A percentile compares a stretch with the other conserved stretches of the same genome.
These are phyloP conservation scores for Idaea dimidiata DNA, from an alignment of 2,888 invertebrate species.

Conservation along the genomic window DNA sequence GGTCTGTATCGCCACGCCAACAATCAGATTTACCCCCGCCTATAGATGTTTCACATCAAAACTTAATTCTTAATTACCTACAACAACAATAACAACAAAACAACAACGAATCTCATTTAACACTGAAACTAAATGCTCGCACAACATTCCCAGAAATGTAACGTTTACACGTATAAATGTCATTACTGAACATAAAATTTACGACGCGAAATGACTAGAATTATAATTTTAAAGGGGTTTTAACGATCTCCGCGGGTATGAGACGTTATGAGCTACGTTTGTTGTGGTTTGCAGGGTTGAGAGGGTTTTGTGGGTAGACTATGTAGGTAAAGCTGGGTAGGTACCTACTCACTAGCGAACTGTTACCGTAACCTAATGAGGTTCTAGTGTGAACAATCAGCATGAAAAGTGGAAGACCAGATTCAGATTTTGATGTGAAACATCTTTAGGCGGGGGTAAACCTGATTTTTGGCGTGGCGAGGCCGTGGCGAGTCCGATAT, in stretches of 20 bases:
- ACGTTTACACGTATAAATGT: constrained; percentile 42
- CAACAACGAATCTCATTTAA: neutral
- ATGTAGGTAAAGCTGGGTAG: too few species aligned
- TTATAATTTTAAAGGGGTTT: constrained; percentile 50
- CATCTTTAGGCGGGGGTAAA: too few species aligned
- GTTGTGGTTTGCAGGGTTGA: constrained; percentile 14
- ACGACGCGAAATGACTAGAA: constrained; percentile 56
- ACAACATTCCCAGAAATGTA: constrained; percentile 42
- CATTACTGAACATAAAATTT: constrained; percentile 53
- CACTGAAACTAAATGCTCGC: constrained; percentile 14
- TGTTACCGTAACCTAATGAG: too few species aligned
- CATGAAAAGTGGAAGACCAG: too few species aligned
- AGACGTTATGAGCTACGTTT: constrained; percentile 23
- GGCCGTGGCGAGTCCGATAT: too few species aligned
- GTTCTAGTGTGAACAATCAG: too few species aligned
- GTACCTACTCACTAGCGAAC: too few species aligned
- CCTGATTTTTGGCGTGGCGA: too few species aligned
- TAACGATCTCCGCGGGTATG: constrained; percentile 31
- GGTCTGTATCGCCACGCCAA: too few species aligned
- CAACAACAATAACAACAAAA: constrained; percentile 10
- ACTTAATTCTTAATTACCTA: neutral
- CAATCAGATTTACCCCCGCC: too few species aligned
- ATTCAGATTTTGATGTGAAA: too few species aligned
- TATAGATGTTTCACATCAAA: too few species aligned
- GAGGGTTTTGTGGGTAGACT: constrained; percentile 1